A percentile compares a stretch with the other conserved stretches of the same genome.
Evolutionary conservation across 2,888 invertebrate species (phyloP).

Genomic region (Tenthredo scrophulariae): DNA sequence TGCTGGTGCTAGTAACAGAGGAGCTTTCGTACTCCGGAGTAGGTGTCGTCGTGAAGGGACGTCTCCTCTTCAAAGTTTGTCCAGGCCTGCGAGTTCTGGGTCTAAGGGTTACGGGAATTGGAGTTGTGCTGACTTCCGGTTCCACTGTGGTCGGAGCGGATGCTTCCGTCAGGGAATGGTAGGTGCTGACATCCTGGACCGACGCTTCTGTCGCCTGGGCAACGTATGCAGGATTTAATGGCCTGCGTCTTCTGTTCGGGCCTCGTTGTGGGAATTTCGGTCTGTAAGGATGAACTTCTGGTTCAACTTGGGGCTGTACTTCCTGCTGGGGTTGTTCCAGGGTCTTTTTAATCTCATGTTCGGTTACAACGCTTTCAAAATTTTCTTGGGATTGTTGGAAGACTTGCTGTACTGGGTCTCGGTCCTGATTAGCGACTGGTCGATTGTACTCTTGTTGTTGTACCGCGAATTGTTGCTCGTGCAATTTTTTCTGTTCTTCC

Average conservation of each 20-base stretch:
- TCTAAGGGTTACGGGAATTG: constrained; percentile 57
- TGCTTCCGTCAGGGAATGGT: constrained; percentile 60
- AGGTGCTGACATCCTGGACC: constrained; percentile 56
- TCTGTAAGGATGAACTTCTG: constrained; percentile 62
- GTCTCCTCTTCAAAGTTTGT: constrained; percentile 64
- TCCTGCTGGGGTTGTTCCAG: constrained; percentile 14
- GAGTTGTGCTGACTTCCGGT: constrained; percentile 62
- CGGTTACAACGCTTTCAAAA: not conserved
- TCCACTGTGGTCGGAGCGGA: constrained; percentile 66
- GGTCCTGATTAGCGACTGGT: constrained; percentile 3
- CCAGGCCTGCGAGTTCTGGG: constrained; percentile 66
- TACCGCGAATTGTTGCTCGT: constrained; percentile 47
- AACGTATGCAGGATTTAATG: constrained; percentile 62
- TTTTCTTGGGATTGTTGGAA: not conserved
- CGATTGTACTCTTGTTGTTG: constrained; percentile 38
- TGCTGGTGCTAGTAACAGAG: constrained; percentile 2
- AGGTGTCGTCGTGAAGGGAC: constrained; percentile 61
- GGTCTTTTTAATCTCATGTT: constrained; percentile 7
- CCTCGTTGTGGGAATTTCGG: constrained; percentile 66
- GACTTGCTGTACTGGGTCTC: not conserved
- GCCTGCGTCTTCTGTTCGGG: constrained; percentile 66
- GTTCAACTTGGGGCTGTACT: constrained; percentile 55
- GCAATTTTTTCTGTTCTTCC: constrained; percentile 40
- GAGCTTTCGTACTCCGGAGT: constrained; percentile 13
- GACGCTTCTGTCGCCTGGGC: constrained; percentile 58